phyloP scores from a whole-genome alignment of 2,888 invertebrate genomes.

The Aplocera efformata region DNA sequence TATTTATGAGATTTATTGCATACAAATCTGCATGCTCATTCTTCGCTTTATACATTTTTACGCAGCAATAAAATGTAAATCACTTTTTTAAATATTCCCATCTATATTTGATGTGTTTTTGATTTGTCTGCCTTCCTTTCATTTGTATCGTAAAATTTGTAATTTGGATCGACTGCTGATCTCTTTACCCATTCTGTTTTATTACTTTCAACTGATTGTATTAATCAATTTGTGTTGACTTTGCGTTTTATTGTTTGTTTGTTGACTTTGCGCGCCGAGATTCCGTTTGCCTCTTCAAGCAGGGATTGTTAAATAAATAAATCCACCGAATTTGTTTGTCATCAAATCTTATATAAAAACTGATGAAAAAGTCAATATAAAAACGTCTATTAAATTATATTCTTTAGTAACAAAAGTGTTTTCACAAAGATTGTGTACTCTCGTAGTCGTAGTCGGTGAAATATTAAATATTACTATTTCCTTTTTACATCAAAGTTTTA shows the following conservation, averaged over 20 bases:
- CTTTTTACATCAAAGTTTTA: too few relatives aligned
- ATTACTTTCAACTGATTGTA: constrained; percentile 12
- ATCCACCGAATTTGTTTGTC: too few relatives aligned
- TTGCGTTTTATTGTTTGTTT: not conserved
- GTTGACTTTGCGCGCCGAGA: not conserved
- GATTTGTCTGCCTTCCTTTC: constrained; percentile 12
- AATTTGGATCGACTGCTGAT: constrained; percentile 12
- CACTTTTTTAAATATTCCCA: constrained; percentile 7
- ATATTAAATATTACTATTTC: too few relatives aligned
- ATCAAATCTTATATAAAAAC: too few relatives aligned
- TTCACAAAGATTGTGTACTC: too few relatives aligned
- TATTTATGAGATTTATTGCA: too few relatives aligned
- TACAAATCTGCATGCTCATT: too few relatives aligned
- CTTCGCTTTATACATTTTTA: too few relatives aligned
- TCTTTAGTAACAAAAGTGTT: not conserved
- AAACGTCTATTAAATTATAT: too few relatives aligned
- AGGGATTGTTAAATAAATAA: too few relatives aligned
- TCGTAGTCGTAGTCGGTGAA: too few relatives aligned
- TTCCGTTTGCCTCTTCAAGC: constrained; percentile 4
- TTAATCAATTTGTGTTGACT: constrained; percentile 13
- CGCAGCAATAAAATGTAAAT: not conserved
- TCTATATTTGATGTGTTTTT: constrained; percentile 15
- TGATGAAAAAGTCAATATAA: too few relatives aligned
- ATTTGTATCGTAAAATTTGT: constrained; percentile 21
- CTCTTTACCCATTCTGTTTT: constrained; percentile 14